Conservation (phyloP, 1,140 invertebrate species). For the Reticulitermes speratus region DNA sequence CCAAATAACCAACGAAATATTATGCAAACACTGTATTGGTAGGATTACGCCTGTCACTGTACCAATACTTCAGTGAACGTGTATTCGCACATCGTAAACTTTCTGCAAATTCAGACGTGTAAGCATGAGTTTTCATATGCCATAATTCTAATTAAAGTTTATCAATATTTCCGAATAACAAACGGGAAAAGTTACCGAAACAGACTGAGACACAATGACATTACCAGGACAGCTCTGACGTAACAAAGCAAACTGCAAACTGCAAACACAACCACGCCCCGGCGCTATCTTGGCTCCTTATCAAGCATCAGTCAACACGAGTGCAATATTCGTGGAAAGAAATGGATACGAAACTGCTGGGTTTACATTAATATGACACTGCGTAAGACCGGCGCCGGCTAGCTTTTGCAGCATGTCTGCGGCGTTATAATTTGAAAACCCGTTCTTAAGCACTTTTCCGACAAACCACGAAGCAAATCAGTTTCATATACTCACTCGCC, state of each 20-base stretch:
- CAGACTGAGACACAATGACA: not conserved
- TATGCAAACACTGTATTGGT: not conserved
- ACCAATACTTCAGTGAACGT: too few relatives aligned
- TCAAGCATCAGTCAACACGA: too few relatives aligned
- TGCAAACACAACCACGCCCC: not conserved
- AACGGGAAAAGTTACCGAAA: not conserved
- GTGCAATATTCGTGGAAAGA: too few relatives aligned
- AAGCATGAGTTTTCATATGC: not conserved
- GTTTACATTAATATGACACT: too few relatives aligned
- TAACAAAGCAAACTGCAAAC: not conserved
- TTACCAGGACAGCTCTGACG: not conserved
- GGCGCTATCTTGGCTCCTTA: too few relatives aligned
- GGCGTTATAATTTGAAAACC: too few relatives aligned
- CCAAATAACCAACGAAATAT: not conserved
- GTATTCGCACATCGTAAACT: not conserved
- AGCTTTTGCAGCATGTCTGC: too few relatives aligned
- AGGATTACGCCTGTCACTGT: not conserved
- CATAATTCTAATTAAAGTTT: not conserved
- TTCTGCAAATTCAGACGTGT: not conserved
- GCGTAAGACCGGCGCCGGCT: too few relatives aligned
- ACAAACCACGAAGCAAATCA: too few relatives aligned
- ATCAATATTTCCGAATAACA: not conserved
- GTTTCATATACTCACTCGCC: too few relatives aligned
- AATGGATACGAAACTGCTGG: too few relatives aligned
- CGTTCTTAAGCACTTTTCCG: too few relatives aligned